Conservation (phyloP, 2,797 vertebrate species). For the Lophotriccus pileatus region DNA sequence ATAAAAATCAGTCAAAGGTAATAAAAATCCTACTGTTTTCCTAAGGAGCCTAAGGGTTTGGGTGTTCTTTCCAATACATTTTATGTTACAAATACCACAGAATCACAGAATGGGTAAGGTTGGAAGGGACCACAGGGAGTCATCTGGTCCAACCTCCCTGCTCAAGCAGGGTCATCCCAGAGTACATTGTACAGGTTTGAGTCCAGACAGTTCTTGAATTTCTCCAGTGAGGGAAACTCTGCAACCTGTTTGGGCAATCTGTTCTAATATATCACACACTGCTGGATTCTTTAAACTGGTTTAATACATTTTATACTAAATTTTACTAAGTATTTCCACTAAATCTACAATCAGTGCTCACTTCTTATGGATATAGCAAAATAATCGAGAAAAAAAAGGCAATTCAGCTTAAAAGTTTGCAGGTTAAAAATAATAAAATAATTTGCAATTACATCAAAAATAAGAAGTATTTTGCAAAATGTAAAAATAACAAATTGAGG, state of each 20-base stretch:
- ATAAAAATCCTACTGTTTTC: neutral
- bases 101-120: neutral
- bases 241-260: neutral
- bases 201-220: neutral
- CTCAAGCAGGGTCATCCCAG: neutral
- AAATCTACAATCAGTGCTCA: neutral
- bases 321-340: neutral
- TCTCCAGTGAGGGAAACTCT: neutral
- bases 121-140: neutral
- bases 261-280: neutral
- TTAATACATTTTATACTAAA: neutral
- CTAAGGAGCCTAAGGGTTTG: neutral
- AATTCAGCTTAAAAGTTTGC: neutral
- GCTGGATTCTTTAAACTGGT: neutral
- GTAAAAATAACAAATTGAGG: neutral
- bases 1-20: neutral
- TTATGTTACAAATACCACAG: neutral
- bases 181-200: neutral
- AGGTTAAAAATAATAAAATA: neutral
- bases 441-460: neutral
- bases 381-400: neutral
- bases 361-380: neutral
- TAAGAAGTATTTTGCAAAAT: neutral
- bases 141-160: neutral
- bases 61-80: rapidly evolving